Percentiles rank a stretch among this genome's conserved stretches.
phyloP scores from a whole-genome alignment of 1,140 invertebrate genomes.

The Zaprionus ornatus region DNA sequence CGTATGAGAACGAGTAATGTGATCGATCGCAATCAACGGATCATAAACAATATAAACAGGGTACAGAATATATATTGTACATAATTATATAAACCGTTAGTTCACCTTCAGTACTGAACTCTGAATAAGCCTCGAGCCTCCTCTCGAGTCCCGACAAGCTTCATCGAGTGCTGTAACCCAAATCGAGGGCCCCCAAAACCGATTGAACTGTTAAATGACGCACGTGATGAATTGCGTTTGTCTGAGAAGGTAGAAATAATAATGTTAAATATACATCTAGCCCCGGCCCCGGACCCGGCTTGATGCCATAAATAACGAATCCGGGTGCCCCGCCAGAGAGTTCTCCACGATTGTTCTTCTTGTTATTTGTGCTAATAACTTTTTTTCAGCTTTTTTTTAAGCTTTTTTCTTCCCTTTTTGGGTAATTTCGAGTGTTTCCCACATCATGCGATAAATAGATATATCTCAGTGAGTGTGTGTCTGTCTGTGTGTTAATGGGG shows the following conservation, averaged over 20 bases:
- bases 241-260: slow-evolving; percentile 39
- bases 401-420: slow-evolving; percentile 46
- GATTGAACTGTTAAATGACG: slow-evolving; percentile 80
- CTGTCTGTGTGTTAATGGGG: slow-evolving; percentile 48
- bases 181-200: slow-evolving; percentile 32
- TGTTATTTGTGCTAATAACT: slow-evolving; percentile 58
- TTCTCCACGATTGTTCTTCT: slow-evolving; percentile 50
- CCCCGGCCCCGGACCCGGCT: slow-evolving; percentile 3
- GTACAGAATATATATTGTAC: slow-evolving; percentile 2
- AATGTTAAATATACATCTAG: slow-evolving; percentile 49
- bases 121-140: not conserved
- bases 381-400: slow-evolving; percentile 36
- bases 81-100: slow-evolving; percentile 31
- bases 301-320: slow-evolving; percentile 73
- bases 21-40: not conserved
- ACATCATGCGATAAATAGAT: slow-evolving; percentile 52
- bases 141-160: not conserved
- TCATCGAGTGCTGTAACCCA: not conserved
- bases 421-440: slow-evolving; percentile 78
- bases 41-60: slow-evolving; percentile 4
- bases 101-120: slow-evolving; percentile 17
- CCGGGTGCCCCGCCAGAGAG: slow-evolving; percentile 58
- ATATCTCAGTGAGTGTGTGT: not conserved
- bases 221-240: slow-evolving; percentile 74
- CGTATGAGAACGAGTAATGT: not conserved